A percentile compares a stretch with the other conserved stretches of the same genome.
Conservation (phyloP, 2,888 invertebrate genomes). For the Phanerotoma sp. region DNA sequence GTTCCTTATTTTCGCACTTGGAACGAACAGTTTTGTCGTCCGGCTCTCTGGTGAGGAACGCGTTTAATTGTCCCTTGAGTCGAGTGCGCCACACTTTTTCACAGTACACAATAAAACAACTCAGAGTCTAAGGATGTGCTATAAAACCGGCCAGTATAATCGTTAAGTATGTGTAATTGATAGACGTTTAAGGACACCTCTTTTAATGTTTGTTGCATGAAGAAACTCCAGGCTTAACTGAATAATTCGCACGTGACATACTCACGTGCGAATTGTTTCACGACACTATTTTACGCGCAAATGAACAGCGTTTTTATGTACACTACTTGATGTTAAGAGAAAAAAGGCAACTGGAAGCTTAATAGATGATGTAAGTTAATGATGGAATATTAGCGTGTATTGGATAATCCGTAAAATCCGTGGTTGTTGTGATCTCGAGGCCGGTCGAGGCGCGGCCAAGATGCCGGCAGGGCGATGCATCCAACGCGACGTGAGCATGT, state of each 20-base stretch:
- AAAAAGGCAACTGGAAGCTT: no score
- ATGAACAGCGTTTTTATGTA: neutral
- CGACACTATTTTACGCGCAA: conserved; percentile 13
- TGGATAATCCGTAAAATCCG: neutral
- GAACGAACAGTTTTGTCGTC: neutral
- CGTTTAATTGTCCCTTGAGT: conserved; percentile 33
- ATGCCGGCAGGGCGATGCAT: conserved; percentile 24
- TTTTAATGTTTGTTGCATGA: neutral
- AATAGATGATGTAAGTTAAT: conserved; percentile 11
- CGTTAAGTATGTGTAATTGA: conserved; percentile 36
- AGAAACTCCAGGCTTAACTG: neutral
- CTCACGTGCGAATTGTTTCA: conserved; percentile 22
- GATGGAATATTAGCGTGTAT: neutral
- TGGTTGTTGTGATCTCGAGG: conserved; percentile 7
- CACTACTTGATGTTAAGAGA: no score
- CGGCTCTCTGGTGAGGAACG: conserved; percentile 27
- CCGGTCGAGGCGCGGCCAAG: conserved; percentile 30
- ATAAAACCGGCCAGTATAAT: no score
- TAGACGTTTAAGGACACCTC: conserved; percentile 32
- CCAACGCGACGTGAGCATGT: conserved; percentile 25
- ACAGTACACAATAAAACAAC: conserved; percentile 10
- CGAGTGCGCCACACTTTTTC: conserved; percentile 7
- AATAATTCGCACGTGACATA: conserved; percentile 5
- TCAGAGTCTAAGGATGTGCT: neutral
- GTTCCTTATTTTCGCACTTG: conserved; percentile 15